These are phyloP conservation scores for Macropis europaea DNA, from an alignment of 2,888 invertebrate genomes.

Conservation along the genomic window DNA sequence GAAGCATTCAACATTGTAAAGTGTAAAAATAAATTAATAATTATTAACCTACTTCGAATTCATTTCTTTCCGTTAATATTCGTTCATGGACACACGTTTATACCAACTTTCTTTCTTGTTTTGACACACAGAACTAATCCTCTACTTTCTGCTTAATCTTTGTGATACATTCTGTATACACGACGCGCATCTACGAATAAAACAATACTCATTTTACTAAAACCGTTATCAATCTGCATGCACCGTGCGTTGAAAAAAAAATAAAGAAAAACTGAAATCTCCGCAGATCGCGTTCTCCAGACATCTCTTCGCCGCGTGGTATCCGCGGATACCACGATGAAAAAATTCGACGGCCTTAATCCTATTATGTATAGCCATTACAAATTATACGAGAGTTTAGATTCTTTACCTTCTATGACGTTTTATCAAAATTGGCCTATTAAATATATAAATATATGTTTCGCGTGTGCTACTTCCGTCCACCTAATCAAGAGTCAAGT, in stretches of 20 bases:
- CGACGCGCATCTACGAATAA: slow-evolving; percentile 5
- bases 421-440: slow-evolving; percentile 74
- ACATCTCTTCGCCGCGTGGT: slow-evolving; percentile 37
- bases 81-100: no score
- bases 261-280: background rate
- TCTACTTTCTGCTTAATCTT: no score
- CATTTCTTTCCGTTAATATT: no score
- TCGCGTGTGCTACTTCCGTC: slow-evolving; percentile 57
- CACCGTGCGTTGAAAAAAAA: slow-evolving; percentile 41
- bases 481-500: slow-evolving; percentile 48
- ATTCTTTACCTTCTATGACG: slow-evolving; percentile 63
- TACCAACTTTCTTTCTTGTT: no score
- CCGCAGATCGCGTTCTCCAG: slow-evolving; percentile 38
- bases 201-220: no score
- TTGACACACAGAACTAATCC: no score
- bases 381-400: slow-evolving; percentile 61
- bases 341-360: slow-evolving; percentile 53
- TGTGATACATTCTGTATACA: no score
- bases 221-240: slow-evolving; percentile 42
- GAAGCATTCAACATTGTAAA: no score
- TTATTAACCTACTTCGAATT: no score
- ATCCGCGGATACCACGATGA: slow-evolving; percentile 50
- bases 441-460: slow-evolving; percentile 74
- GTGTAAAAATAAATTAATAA: no score
- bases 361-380: slow-evolving; percentile 64